Base-by-base conservation (phyloP, 30 jellyfish, hydroid and myxozoan genomes). In the Rhopilema esculentum region DNA sequence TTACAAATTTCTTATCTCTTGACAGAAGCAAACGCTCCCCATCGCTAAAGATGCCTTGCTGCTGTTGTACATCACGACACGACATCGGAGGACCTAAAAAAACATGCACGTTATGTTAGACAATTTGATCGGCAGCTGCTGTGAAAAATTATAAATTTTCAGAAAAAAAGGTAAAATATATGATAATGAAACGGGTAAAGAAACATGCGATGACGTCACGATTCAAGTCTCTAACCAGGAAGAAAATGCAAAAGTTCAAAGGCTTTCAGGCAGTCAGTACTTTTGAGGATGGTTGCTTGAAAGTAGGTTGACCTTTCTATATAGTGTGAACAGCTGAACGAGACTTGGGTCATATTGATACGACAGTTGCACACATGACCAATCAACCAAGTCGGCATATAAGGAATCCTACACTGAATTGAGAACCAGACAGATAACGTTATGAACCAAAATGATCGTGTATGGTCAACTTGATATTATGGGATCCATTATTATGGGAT, bases 71-170 rank as follows among this genome's bases (percentile, higher is more conserved):
- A 53, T 83, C 98, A 16, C 97, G 91, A 64, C 99, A 96, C 16
- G 99, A 91, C 66, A 66, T 77, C 49, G 96, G 92, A 12, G 99
- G 99, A 82, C 97, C 97, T 91, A 53, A 52, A 81, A 53, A 24
- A 0, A 82, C 8, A 82, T 7, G 29, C 15, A 61, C 15, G 4
- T 71, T 17, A 20, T 63, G 17, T 25, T 20, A 25, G 27, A 4
- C 73, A 63, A n/a, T n/a, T n/a, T n/a, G n/a, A n/a, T n/a, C n/a
- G n/a, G n/a, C n/a, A n/a, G n/a, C n/a, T n/a, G n/a, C n/a, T n/a
- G n/a, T n/a, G n/a, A n/a, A n/a, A n/a, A n/a, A n/a, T n/a, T n/a
- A n/a, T n/a, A n/a, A n/a, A n/a, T n/a, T n/a, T n/a, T n/a, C n/a
- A n/a, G n/a, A n/a, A n/a, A n/a, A n/a, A n/a, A n/a, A n/a, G n/a